Evolutionary conservation across 2,113 vertebrate species (phyloP), one percentile per base, ranked within the genome.

Genomic region (Chionodraco myersi): DNA sequence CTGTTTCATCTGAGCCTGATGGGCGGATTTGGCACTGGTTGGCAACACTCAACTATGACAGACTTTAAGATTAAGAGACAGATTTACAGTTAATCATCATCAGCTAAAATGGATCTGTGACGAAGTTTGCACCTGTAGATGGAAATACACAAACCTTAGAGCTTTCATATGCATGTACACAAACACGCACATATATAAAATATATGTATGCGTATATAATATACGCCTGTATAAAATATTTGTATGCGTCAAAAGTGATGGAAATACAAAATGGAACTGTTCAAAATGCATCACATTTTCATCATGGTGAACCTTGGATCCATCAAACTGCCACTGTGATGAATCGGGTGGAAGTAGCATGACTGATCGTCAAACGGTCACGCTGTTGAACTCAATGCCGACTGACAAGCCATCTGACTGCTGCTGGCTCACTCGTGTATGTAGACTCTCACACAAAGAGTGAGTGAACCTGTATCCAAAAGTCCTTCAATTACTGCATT

Each of bases 391-490:
- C 72, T n/a, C 51, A 54, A 85, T 73, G 67, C 72, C 79, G 80
- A 84, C 66, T 63, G 86, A 87, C 79, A 84, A 59, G 65, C 82
- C 83, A 78, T 84, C 72, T 86, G 85, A 91, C 80, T 73, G 72
- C 80, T 45, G 80, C 82, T 86, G 89, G 80, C 75, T 88, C 84
- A 88, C 77, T 72, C 14, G 67, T 59, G 66, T 62, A 74, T 61
- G 48, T 65, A 36, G 41, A 80, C 54, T 66, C n/a, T 64, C 41
- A 71, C 61, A 45, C 68, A 62, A 10, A 41, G 36, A 41, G 36
- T 41, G 36, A 41, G 36, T 41, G 36, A 41, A 41, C 36, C 36
- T 41, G 5, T 41, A 6, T 41, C 36, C 1, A 41, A 41, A 41
- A 8, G 36, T 41, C 5, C 36, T 41, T 41, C 30, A 30, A 30